Percentiles rank a stretch among this genome's conserved stretches.
phyloP scores from a whole-genome alignment of 1,140 invertebrate genomes.

The Ooceraea biroi region DNA sequence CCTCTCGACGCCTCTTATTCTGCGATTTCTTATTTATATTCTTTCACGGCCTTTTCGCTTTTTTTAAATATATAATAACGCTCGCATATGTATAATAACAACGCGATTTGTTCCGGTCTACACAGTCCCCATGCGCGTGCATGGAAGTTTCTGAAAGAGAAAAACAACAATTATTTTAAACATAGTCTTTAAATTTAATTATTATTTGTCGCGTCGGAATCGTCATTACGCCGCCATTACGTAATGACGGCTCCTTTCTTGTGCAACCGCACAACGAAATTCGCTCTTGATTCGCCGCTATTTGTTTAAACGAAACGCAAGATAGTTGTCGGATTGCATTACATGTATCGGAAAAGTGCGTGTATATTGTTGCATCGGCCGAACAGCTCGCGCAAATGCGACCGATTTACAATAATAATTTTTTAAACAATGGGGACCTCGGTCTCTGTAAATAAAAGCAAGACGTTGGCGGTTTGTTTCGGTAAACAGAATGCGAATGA shows the following conservation, averaged over 20 bases:
- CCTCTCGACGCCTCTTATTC: too few relatives aligned
- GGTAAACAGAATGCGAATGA: constrained; percentile 13
- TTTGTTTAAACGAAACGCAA: not conserved
- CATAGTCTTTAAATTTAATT: not conserved
- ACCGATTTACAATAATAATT: not conserved
- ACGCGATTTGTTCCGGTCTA: not conserved
- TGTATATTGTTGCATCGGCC: too few relatives aligned
- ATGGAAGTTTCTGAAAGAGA: not conserved
- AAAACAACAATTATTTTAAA: not conserved
- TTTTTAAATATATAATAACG: too few relatives aligned
- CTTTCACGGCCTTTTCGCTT: too few relatives aligned
- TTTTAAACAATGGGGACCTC: constrained; percentile 33
- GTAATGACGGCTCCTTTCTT: not conserved
- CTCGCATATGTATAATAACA: not conserved
- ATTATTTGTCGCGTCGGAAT: not conserved
- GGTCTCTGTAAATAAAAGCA: not conserved
- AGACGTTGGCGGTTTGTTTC: not conserved
- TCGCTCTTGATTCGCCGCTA: not conserved
- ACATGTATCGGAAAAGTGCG: not conserved
- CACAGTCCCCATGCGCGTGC: not conserved
- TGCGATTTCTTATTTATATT: too few relatives aligned
- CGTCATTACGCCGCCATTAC: not conserved
- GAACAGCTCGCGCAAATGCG: too few relatives aligned
- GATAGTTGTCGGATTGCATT: constrained; percentile 22
- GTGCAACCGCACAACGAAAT: not conserved